phyloP scores from a whole-genome alignment of 2,888 invertebrate genomes.

The Eupithecia subfuscata region DNA sequence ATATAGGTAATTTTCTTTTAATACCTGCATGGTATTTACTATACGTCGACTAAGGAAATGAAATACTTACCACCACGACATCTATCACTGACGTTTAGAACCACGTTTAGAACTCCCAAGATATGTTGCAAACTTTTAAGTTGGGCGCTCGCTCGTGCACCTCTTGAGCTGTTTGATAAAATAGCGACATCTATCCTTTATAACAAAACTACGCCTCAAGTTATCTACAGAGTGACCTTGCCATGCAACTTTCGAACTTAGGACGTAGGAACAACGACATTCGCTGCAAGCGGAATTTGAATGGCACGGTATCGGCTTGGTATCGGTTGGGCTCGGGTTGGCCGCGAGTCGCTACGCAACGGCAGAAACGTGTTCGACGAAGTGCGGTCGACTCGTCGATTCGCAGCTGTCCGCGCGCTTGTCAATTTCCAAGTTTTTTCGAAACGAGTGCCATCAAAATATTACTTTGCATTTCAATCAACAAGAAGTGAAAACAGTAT shows the following conservation, averaged over 20 bases:
- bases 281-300: slow-evolving; percentile 72
- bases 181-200: slow-evolving; percentile 59
- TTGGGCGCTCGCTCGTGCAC: neutral
- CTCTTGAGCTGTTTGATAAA: neutral
- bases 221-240: slow-evolving; percentile 66
- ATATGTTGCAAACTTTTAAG: slow-evolving; percentile 1
- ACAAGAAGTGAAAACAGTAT: slow-evolving; percentile 81
- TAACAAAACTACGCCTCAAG: slow-evolving; percentile 50
- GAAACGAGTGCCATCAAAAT: slow-evolving; percentile 82
- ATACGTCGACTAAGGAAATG: neutral
- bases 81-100: slow-evolving; percentile 32
- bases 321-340: slow-evolving; percentile 51
- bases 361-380: slow-evolving; percentile 83
- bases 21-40: no score
- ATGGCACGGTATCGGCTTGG: slow-evolving; percentile 66
- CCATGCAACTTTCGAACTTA: slow-evolving; percentile 78
- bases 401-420: slow-evolving; percentile 81
- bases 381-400: slow-evolving; percentile 84
- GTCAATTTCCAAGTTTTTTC: slow-evolving; percentile 76
- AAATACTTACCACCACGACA: slow-evolving; percentile 30
- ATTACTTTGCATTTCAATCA: slow-evolving; percentile 75
- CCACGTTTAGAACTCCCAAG: neutral
- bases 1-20: no score
- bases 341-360: slow-evolving; percentile 55
- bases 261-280: slow-evolving; percentile 70